phyloP scores from a whole-genome alignment of 2,888 invertebrate species.

The Drosophila fulvimacula region DNA sequence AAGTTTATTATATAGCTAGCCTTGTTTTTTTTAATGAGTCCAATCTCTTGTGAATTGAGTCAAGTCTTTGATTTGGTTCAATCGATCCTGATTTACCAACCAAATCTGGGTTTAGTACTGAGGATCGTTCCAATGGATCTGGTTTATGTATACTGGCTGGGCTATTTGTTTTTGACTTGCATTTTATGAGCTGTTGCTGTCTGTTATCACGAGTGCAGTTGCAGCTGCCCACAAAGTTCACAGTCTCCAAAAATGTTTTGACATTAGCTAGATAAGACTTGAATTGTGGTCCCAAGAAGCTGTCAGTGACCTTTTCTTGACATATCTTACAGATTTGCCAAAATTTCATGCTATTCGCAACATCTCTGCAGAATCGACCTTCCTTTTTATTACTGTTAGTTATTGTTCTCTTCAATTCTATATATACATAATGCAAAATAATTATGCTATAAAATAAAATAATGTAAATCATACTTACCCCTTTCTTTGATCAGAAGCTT shows the following conservation, averaged over 20 bases:
- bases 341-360: slow-evolving; percentile 18
- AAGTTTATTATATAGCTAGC: too few relatives aligned
- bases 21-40: neutral
- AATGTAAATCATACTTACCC: slow-evolving; percentile 5
- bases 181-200: too few relatives aligned
- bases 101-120: too few relatives aligned
- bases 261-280: neutral
- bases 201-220: slow-evolving; percentile 5
- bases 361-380: slow-evolving; percentile 22
- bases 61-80: too few relatives aligned
- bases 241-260: neutral
- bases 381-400: neutral
- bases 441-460: too few relatives aligned
- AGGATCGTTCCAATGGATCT: too few relatives aligned
- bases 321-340: slow-evolving; percentile 9
- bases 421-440: neutral
- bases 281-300: neutral
- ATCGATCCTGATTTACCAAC: too few relatives aligned
- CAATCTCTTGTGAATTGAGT: neutral
- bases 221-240: neutral
- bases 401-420: neutral
- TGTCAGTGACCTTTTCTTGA: neutral
- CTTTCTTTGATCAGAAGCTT: neutral
- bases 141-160: neutral
- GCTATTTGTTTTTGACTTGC: neutral